phyloP scores from a whole-genome alignment of 2,888 invertebrate species.

The Tetragonula carbonaria region DNA sequence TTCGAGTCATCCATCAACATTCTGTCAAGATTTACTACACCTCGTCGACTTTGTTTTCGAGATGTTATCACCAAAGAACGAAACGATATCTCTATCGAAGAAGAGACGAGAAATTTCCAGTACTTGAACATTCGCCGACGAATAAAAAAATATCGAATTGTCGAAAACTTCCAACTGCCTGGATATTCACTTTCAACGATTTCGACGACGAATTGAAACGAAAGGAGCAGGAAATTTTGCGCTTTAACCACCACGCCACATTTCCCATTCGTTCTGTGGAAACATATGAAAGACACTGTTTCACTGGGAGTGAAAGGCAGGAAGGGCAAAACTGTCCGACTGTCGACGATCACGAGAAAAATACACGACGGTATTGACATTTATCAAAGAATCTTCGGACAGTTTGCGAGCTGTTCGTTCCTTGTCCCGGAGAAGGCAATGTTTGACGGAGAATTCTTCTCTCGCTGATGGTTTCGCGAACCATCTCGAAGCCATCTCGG shows the following conservation, averaged over 20 bases:
- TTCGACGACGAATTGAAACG: background rate
- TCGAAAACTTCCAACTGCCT: no score
- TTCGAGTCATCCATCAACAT: slow-evolving; percentile 3
- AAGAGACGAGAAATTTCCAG: background rate
- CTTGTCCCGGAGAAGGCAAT: background rate
- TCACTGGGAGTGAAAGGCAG: background rate
- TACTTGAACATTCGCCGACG: background rate
- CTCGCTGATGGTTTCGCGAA: background rate
- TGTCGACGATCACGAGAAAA: slow-evolving; percentile 15
- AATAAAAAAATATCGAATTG: background rate
- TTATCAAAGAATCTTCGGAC: slow-evolving; percentile 16
- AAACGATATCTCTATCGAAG: background rate
- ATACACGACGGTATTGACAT: slow-evolving; percentile 31
- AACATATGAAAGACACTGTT: background rate
- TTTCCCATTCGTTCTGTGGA: background rate
- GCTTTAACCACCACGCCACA: no score
- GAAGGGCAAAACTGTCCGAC: slow-evolving; percentile 4
- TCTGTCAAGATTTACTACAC: background rate
- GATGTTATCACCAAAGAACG: background rate
- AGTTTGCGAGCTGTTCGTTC: slow-evolving; percentile 13
- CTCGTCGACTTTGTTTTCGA: background rate
- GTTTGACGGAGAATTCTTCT: background rate
- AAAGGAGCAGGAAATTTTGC: background rate
- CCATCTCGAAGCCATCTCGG: background rate
- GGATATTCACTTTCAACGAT: background rate